A percentile compares a stretch with the other conserved stretches of the same genome.
Conservation (phyloP, 2,113 vertebrate genomes). For the Chloropsis cyanopogon region DNA sequence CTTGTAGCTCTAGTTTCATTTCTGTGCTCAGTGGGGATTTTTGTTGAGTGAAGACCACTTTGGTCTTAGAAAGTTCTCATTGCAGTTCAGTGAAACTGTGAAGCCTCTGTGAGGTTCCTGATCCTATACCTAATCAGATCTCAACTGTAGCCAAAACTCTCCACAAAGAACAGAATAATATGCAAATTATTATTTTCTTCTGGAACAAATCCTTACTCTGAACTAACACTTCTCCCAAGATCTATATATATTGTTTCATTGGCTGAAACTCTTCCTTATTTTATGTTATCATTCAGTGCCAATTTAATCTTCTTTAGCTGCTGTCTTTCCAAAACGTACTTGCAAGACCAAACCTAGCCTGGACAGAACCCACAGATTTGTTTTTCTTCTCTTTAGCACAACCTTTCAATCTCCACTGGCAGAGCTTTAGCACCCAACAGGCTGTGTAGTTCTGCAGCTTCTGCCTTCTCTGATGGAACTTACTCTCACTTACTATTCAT, state of each 20-base stretch:
- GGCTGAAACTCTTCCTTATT: background rate
- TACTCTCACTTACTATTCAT: background rate
- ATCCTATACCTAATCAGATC: background rate
- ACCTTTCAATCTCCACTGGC: background rate
- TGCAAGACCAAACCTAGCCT: background rate
- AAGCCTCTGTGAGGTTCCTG: background rate
- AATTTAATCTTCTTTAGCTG: background rate
- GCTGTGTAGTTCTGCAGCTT: background rate
- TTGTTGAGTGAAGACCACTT: background rate
- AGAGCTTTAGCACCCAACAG: background rate
- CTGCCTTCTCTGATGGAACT: background rate
- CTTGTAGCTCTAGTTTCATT: background rate
- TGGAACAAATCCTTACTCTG: background rate
- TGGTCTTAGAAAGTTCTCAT: background rate
- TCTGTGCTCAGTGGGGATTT: fast-evolving
- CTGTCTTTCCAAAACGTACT: background rate
- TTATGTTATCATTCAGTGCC: background rate
- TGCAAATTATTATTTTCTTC: background rate
- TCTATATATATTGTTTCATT: background rate
- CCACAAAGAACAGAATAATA: background rate
- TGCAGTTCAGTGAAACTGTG: background rate
- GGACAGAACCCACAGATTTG: background rate
- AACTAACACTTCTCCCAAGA: background rate
- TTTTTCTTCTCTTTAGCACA: background rate
- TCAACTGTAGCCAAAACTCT: background rate